These are phyloP conservation scores for Labroides dimidiatus DNA, from an alignment of 2,797 vertebrate species.

Conservation along the genomic window DNA sequence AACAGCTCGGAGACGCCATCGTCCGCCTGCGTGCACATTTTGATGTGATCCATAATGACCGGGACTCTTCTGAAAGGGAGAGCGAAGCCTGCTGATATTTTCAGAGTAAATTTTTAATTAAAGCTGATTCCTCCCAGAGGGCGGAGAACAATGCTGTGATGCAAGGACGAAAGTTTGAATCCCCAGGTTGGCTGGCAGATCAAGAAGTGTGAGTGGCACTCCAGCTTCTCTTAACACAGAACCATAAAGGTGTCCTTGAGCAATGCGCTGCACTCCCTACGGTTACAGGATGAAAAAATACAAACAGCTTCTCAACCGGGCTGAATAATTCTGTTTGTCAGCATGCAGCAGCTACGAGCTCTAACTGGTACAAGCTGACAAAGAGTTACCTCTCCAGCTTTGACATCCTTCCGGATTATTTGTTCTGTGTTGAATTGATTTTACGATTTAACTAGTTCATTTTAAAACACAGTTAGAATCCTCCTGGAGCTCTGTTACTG, in stretches of 20 bases:
- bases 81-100: constrained; percentile 38
- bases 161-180: constrained; percentile 62
- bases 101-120: constrained; percentile 62
- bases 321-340: constrained; percentile 19
- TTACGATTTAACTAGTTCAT: constrained; percentile 20
- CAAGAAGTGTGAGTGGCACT: constrained; percentile 23
- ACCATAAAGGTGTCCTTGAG: constrained; percentile 51
- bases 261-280: constrained; percentile 21
- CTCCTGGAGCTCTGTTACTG: constrained; percentile 15
- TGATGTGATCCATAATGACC: constrained; percentile 47
- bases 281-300: constrained; percentile 19
- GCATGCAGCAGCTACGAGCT: not conserved
- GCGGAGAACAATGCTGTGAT: constrained; percentile 24
- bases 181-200: constrained; percentile 26
- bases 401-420: constrained; percentile 29
- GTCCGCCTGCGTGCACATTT: constrained; percentile 20
- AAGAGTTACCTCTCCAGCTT: not conserved
- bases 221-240: constrained; percentile 29
- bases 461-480: constrained; percentile 37
- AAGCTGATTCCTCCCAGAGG: constrained; percentile 50
- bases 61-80: constrained; percentile 28
- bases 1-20: constrained; percentile 22
- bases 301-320: not conserved
- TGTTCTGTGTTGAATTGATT: constrained; percentile 34
- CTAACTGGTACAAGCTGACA: constrained; percentile 1